Evolutionary conservation across 2,888 invertebrate species (phyloP).

Genomic region (Nomada flava): DNA sequence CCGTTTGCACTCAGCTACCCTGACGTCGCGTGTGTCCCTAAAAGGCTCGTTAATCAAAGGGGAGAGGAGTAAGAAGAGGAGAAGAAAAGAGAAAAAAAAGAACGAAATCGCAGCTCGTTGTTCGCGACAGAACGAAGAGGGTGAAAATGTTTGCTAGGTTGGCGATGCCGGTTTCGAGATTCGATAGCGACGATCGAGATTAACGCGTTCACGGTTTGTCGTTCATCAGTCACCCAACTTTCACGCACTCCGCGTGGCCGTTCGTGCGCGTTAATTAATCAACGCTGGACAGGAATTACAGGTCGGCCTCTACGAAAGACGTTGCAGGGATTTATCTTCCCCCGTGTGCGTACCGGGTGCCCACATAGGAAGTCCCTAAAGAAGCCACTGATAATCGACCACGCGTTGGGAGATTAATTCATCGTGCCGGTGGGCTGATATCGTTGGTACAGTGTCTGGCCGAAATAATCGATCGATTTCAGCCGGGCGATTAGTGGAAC

Average conservation of each 20-base stretch:
- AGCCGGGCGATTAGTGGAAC: slow-evolving; percentile 14
- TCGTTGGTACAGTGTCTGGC: slow-evolving; percentile 43
- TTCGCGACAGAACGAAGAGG: slow-evolving; percentile 44
- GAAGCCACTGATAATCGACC: slow-evolving; percentile 59
- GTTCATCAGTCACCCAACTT: slow-evolving; percentile 58
- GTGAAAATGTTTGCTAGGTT: slow-evolving; percentile 23
- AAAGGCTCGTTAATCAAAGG: slow-evolving; percentile 68
- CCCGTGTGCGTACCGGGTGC: background rate
- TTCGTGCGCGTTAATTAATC: slow-evolving; percentile 65
- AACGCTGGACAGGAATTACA: slow-evolving; percentile 49
- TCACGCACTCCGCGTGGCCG: slow-evolving; percentile 52
- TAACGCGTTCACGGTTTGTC: slow-evolving; percentile 39
- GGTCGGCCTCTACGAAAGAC: slow-evolving; percentile 45
- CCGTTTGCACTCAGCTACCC: slow-evolving; percentile 15
- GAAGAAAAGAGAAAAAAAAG: background rate
- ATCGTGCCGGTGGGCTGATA: slow-evolving; percentile 39
- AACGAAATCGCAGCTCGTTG: slow-evolving; percentile 51
- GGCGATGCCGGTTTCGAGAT: slow-evolving; percentile 43
- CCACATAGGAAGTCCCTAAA: slow-evolving; percentile 30
- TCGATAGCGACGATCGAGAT: slow-evolving; percentile 35
- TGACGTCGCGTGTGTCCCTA: slow-evolving; percentile 21
- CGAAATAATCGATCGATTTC: slow-evolving; percentile 52
- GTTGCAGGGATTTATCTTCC: slow-evolving; percentile 59
- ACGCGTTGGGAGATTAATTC: slow-evolving; percentile 66
- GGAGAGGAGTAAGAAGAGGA: background rate